Percentiles rank a stretch among this genome's conserved stretches.
Conservation (phyloP, 2,888 invertebrate species). For the Biston stratarius region DNA sequence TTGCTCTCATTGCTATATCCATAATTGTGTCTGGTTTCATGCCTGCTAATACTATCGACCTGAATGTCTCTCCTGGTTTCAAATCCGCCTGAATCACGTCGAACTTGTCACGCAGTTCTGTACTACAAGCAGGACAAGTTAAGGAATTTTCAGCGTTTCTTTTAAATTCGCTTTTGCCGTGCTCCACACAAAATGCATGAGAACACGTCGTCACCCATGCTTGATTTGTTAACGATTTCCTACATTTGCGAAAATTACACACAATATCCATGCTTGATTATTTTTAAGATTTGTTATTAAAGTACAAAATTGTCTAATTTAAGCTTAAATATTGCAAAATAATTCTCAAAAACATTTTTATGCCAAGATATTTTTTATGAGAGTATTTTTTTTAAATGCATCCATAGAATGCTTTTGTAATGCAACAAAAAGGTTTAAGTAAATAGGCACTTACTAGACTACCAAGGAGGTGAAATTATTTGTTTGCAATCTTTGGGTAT, state of each 20-base stretch:
- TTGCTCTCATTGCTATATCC: slow-evolving; percentile 85
- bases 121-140: slow-evolving; percentile 82
- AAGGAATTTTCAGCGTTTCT: slow-evolving; percentile 76
- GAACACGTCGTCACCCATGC: slow-evolving; percentile 86
- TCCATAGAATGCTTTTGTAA: background rate
- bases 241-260: slow-evolving; percentile 84
- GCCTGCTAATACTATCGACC: slow-evolving; percentile 83
- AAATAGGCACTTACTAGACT: background rate
- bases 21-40: slow-evolving; percentile 84
- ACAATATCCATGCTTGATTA: slow-evolving; percentile 70
- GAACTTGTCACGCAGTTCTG: slow-evolving; percentile 80
- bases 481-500: background rate
- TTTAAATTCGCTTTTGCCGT: slow-evolving; percentile 81
- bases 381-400: background rate
- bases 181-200: slow-evolving; percentile 85
- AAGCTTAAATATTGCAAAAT: background rate
- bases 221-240: slow-evolving; percentile 75
- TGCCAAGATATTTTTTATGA: background rate
- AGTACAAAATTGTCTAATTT: background rate
- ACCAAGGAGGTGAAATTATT: background rate
- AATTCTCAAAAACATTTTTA: background rate
- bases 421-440: background rate
- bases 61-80: slow-evolving; percentile 81
- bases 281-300: background rate
- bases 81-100: slow-evolving; percentile 84